Base-by-base conservation (phyloP, 2,797 vertebrate genomes). In the Syngnathus acus region DNA sequence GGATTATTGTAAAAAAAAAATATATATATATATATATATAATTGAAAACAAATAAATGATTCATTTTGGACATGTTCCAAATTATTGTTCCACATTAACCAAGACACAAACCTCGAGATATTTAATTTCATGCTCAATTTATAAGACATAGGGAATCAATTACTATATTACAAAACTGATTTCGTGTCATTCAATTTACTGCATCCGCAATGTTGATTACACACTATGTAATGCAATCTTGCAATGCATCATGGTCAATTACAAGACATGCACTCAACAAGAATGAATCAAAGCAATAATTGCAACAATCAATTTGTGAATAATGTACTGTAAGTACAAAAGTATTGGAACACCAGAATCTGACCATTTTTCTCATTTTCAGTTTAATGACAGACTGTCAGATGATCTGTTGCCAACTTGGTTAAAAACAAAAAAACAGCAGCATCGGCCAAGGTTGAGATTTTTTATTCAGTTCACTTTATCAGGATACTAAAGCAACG, bases 111-210 rank as follows among this genome's bases (percentile, higher is more conserved):
- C 39, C 59, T 32, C 16, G 38, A 42, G 11, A 45, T 45, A 16
- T 62, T 62, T 45, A 45, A 62, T 62, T 45, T 17, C 42, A 62
- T 45, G 42, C 13, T 62, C 60, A 62, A 45, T 62, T 26, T 26
- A 14, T 26, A 9, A 45, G 21, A 45, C 42, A 61, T 10, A 10
- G 10, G 11, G 14, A 61, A 7, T 61, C 39, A 13, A 26, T 45
- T 26, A 62, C 11, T 23, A 16, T 62, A 23, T 26, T 23, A 61
- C 39, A 13, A 4, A 11, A 61, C 39, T 21, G 42, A 26, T 62
- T 26, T 45, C 45, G 60, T 23, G 42, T 2, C 21, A 26, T 32
- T 62, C 14, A 17, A 32, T 58, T 58, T 37, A 26, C 0, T 16
- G 14, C 21, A 14, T 26, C 16, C 0, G 5, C 5, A 62, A 43